phyloP scores from a whole-genome alignment of 2,888 invertebrate genomes.

The Microctonus hyperodae region DNA sequence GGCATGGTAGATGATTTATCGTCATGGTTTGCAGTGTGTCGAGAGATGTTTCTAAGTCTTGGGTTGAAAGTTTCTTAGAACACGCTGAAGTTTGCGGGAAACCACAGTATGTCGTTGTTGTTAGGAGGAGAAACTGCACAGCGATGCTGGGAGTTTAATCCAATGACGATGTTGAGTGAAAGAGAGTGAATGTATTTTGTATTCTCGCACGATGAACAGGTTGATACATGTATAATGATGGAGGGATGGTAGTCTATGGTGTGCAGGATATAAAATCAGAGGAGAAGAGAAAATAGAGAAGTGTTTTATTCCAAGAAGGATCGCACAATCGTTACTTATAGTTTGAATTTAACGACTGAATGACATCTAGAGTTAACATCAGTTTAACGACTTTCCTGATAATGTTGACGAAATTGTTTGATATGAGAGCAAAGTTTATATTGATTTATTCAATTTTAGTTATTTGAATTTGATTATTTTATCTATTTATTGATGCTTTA shows the following conservation, averaged over 20 bases:
- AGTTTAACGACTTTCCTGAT: neutral
- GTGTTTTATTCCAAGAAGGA: conserved; percentile 14
- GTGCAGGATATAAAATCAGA: too few relatives aligned
- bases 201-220: conserved; percentile 6
- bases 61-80: conserved; percentile 26
- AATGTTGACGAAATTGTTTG: conserved; percentile 4
- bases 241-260: too few relatives aligned
- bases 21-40: conserved; percentile 38
- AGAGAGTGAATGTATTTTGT: too few relatives aligned
- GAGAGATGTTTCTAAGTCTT: conserved; percentile 24
- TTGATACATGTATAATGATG: neutral
- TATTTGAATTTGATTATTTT: neutral
- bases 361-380: neutral
- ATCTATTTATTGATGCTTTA: too few relatives aligned
- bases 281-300: conserved; percentile 8
- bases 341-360: neutral
- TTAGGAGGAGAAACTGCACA: neutral
- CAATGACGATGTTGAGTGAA: conserved; percentile 1
- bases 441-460: neutral
- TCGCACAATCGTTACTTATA: neutral
- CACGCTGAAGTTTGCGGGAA: conserved; percentile 25
- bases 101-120: conserved; percentile 12
- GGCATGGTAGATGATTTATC: conserved; percentile 37
- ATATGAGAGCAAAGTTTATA: neutral
- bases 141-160: conserved; percentile 17